These are phyloP conservation scores for Eospalax fontanierii DNA, from an alignment of 2,797 vertebrate genomes.

Conservation along the genomic window DNA sequence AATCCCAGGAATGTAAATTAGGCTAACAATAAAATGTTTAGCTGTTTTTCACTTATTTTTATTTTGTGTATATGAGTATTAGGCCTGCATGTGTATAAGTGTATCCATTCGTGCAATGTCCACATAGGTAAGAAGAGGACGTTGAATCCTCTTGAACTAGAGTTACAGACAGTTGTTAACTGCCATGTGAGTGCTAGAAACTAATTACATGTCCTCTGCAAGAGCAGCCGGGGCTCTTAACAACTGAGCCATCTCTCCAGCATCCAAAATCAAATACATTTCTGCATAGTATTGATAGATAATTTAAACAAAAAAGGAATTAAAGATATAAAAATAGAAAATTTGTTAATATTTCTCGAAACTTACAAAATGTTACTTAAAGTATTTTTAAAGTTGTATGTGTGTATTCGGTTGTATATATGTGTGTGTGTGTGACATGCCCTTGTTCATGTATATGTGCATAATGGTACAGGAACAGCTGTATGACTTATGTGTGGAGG, in stretches of 20 bases:
- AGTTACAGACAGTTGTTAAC: too few species aligned
- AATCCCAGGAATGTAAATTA: not conserved
- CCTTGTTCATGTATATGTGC: too few species aligned
- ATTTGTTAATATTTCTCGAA: not conserved
- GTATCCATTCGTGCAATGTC: too few species aligned
- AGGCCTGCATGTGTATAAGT: too few species aligned
- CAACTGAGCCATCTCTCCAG: too few species aligned
- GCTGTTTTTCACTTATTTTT: too few species aligned
- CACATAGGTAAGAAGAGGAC: too few species aligned
- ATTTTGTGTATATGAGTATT: too few species aligned
- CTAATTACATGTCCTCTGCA: too few species aligned
- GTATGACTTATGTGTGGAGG: not conserved
- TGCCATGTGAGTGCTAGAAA: too few species aligned
- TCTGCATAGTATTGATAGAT: not conserved
- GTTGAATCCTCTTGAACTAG: too few species aligned
- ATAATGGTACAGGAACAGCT: not conserved
- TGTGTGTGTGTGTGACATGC: not conserved
- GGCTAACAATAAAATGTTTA: not conserved
- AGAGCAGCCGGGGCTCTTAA: too few species aligned
- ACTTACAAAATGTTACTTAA: not conserved
- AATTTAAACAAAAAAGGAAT: not conserved
- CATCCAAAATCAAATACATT: constrained; percentile 30
- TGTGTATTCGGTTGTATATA: not conserved
- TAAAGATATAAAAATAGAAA: constrained; percentile 1
- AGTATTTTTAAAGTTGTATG: not conserved